Percentiles rank a stretch among this genome's conserved stretches.
These are phyloP conservation scores for Euzophera pinguis DNA, from an alignment of 2,888 invertebrate species.

Conservation along the genomic window DNA sequence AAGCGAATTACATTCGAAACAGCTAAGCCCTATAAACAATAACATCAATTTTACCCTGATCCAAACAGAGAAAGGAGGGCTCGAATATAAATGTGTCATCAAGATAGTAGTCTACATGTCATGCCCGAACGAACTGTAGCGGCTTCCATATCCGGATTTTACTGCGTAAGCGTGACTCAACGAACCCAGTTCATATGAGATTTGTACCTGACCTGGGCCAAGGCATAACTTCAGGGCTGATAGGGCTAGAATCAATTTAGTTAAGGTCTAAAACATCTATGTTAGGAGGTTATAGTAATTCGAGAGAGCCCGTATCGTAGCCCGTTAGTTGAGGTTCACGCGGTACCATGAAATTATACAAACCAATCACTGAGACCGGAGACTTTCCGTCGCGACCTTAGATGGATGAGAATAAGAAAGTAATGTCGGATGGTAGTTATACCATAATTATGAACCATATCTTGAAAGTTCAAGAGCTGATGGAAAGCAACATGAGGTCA, in stretches of 20 bases:
- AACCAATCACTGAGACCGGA: slow-evolving; percentile 58
- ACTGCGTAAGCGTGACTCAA: slow-evolving; percentile 18
- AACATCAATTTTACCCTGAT: no score
- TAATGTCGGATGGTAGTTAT: slow-evolving; percentile 28
- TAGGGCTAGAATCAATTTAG: slow-evolving; percentile 64
- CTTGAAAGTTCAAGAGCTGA: slow-evolving; percentile 6
- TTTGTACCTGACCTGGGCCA: slow-evolving; percentile 32
- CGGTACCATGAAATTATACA: slow-evolving; percentile 63
- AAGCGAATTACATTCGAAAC: no score
- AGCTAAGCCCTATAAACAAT: no score
- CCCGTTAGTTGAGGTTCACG: slow-evolving; percentile 65
- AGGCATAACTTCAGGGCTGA: slow-evolving; percentile 24
- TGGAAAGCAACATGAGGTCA: slow-evolving; percentile 10
- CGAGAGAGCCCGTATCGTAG: slow-evolving; percentile 39
- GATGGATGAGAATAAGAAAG: slow-evolving; percentile 38
- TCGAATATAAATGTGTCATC: background rate
- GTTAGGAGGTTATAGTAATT: slow-evolving; percentile 71
- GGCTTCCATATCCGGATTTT: slow-evolving; percentile 5
- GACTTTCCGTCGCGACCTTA: slow-evolving; percentile 56
- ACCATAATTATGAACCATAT: slow-evolving; percentile 14
- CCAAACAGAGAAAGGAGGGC: background rate
- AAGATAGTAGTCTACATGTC: slow-evolving; percentile 1
- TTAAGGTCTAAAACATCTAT: slow-evolving; percentile 55
- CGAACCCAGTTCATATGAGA: slow-evolving; percentile 12
- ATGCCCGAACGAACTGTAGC: background rate